Conservation (phyloP, 1,140 invertebrate species). For the Pomacea maculata region DNA sequence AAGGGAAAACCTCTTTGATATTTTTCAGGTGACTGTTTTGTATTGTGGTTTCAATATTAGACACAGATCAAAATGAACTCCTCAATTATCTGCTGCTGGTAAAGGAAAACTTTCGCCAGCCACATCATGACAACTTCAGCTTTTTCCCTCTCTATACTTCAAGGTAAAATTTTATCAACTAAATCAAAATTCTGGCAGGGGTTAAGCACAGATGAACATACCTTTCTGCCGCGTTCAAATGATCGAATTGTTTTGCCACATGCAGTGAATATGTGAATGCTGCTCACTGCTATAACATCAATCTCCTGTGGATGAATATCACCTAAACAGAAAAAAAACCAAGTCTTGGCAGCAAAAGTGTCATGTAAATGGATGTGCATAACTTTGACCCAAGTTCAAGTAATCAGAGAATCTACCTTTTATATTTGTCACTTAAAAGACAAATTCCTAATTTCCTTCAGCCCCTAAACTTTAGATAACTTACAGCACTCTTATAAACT, state of each 20-base stretch:
- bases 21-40: too few relatives aligned
- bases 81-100: too few relatives aligned
- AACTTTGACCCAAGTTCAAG: background rate
- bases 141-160: too few relatives aligned
- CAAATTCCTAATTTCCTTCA: background rate
- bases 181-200: too few relatives aligned
- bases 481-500: background rate
- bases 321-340: slow-evolving; percentile 40
- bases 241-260: slow-evolving; percentile 80
- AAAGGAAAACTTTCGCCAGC: too few relatives aligned
- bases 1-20: too few relatives aligned
- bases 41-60: too few relatives aligned
- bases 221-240: slow-evolving; percentile 87
- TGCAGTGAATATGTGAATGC: slow-evolving; percentile 84
- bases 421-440: background rate
- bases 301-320: slow-evolving; percentile 82
- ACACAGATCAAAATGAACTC: too few relatives aligned
- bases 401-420: background rate
- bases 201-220: slow-evolving; percentile 30
- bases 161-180: too few relatives aligned
- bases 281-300: slow-evolving; percentile 81
- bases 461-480: background rate
- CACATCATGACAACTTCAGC: too few relatives aligned
- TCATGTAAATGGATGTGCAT: background rate
- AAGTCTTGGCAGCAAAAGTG: background rate